These are phyloP conservation scores for Tupaia chinensis DNA, from an alignment of 2,113 vertebrate species.

Conservation along the genomic window DNA sequence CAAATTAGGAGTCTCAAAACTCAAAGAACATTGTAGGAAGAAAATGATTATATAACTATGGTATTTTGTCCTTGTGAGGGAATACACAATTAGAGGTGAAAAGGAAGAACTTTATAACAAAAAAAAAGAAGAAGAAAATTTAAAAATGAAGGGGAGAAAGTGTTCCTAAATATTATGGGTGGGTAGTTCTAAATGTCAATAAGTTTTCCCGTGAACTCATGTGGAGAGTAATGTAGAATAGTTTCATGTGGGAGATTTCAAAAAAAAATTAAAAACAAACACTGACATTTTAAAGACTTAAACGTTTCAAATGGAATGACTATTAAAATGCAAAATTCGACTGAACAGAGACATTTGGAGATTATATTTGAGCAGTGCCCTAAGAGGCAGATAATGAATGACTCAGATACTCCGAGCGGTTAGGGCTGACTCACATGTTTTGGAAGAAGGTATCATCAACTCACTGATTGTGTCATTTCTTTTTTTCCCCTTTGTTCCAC, in stretches of 20 bases:
- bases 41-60: not conserved
- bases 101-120: conserved; percentile 26
- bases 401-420: conserved; percentile 56
- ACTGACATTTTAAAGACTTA: conserved; percentile 72
- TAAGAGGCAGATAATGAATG: conserved; percentile 66
- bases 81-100: not conserved
- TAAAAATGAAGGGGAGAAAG: not conserved
- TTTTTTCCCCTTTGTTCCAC: conserved; percentile 46
- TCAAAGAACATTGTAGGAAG: not conserved
- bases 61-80: not conserved
- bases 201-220: conserved; percentile 2
- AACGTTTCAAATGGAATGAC: conserved; percentile 61
- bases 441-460: conserved; percentile 45
- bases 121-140: not conserved
- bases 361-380: conserved; percentile 44
- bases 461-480: not conserved
- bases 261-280: conserved; percentile 37
- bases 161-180: conserved; percentile 57
- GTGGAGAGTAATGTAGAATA: conserved; percentile 39
- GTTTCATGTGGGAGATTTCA: conserved; percentile 27
- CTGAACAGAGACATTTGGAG: conserved; percentile 14
- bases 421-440: conserved; percentile 74
- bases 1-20: not conserved
- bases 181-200: conserved; percentile 65
- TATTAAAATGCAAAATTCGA: conserved; percentile 62